Conservation (phyloP, 2,888 invertebrate species). For the Cryptus armator region DNA sequence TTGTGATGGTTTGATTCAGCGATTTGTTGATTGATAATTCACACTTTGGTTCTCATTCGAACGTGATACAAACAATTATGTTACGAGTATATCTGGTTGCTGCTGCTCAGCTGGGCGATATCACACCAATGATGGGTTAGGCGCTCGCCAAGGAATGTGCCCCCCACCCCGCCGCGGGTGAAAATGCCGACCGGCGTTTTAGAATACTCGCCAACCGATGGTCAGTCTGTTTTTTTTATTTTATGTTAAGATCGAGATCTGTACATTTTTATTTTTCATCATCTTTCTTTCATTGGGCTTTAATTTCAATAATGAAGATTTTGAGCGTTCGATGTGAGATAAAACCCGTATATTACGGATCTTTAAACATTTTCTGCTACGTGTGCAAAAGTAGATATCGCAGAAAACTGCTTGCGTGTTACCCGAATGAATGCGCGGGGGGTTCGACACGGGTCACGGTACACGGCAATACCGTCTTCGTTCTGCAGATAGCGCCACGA, state of each 20-base stretch:
- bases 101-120: conserved; percentile 23
- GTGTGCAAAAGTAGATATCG: too few species aligned
- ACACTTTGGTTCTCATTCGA: background rate
- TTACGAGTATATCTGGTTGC: conserved; percentile 4
- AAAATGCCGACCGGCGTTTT: conserved; percentile 61
- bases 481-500: background rate
- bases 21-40: conserved; percentile 16
- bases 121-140: conserved; percentile 39
- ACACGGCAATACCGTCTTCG: background rate
- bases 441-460: background rate
- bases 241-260: background rate
- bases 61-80: conserved; percentile 5
- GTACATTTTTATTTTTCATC: background rate
- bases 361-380: background rate
- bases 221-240: conserved; percentile 30
- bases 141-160: conserved; percentile 21
- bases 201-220: conserved; percentile 40
- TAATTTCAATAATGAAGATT: too few species aligned
- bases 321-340: background rate
- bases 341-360: background rate
- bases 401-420: background rate
- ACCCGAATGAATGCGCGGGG: background rate
- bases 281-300: background rate
- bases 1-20: background rate
- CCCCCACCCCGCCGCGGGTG: background rate